These are phyloP conservation scores for Mamestra configurata DNA, from an alignment of 1,140 invertebrate species.

Conservation along the genomic window DNA sequence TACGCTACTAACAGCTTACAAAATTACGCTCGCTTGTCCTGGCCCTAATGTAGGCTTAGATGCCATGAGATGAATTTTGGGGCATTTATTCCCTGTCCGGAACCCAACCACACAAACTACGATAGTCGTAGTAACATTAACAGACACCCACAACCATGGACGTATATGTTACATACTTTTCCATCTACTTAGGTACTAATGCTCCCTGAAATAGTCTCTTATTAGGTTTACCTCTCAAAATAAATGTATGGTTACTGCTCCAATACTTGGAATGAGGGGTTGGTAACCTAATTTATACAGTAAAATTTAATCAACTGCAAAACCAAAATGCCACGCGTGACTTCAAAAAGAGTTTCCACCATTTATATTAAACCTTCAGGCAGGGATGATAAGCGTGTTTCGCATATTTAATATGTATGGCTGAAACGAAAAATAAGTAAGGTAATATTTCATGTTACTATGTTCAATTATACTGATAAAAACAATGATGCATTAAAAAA, in stretches of 20 bases:
- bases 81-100: conserved; percentile 31
- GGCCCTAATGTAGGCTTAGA: conserved; percentile 23
- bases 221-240: neutral
- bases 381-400: neutral
- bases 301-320: conserved; percentile 4
- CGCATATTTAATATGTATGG: neutral
- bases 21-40: no score
- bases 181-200: neutral
- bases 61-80: conserved; percentile 28
- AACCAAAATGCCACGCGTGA: neutral
- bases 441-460: no score
- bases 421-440: neutral
- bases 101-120: neutral
- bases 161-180: neutral
- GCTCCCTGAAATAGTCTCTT: neutral
- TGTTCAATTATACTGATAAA: no score
- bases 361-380: neutral
- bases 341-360: neutral
- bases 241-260: neutral
- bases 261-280: neutral
- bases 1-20: no score
- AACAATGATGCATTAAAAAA: no score
- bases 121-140: neutral
- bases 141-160: neutral
- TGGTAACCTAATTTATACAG: conserved; percentile 1